Base-by-base conservation (phyloP, 2,113 vertebrate species). In the Monopterus albus region DNA sequence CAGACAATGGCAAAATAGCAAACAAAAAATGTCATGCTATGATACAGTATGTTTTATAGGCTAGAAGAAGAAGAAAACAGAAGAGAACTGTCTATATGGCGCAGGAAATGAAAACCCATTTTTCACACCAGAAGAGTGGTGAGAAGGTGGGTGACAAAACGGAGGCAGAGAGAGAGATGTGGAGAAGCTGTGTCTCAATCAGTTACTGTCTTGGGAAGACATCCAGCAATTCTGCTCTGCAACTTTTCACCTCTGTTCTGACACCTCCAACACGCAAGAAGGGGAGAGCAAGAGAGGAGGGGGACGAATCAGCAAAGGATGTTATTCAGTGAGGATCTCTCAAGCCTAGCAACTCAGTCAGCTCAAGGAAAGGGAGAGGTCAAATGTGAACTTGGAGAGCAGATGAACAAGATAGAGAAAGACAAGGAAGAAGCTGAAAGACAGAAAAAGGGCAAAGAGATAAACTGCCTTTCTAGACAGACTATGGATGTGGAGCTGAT, bases 331-430 rank as follows among this genome's bases (percentile, higher is more conserved):
- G 8, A 82, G 55, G 51, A 84, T 69, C 53, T 68, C 2, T 63
- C 26, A 63, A 81, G 78, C 80, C 76, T 77, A 83, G 81, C 72
- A 87, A 89, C 84, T 67, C 35, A 61, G 51, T 76, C 47, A 35
- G 39, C 52, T 68, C 49, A 65, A 85, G 78, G 75, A 73, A 71
- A 78, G 39, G 49, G 72, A 75, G 66, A 43, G 53, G 64, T 42
- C 18, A 36, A 5, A 12, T 40, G 64, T 79, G 43, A 29, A 65
- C 50, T 72, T 26, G 26, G 23, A 65, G 50, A 3, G 2, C 15
- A 17, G 47, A 60, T 25, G 50, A 51, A 31, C 68, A 23, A 47
- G 18, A 65, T 8, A 26, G n/a, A 51, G 13, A 45, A 49, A 20
- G 15, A 59, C 36, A 56, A 15, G 39, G 17, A 28, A n/a, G 43